These are phyloP conservation scores for Pitta sordida DNA, from an alignment of 2,113 vertebrate species.

Conservation along the genomic window DNA sequence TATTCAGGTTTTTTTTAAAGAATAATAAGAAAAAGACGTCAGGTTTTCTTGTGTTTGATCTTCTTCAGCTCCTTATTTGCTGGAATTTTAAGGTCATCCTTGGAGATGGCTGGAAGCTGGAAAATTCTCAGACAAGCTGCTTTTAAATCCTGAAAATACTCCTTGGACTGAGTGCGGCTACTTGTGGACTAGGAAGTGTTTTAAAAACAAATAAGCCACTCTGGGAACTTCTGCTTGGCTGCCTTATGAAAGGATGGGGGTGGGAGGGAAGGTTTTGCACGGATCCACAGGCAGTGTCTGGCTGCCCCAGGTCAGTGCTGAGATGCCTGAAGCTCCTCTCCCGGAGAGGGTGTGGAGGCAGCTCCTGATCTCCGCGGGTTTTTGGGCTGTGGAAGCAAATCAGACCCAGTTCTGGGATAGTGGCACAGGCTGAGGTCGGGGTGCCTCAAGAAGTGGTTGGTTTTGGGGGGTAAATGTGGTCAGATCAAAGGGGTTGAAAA, in stretches of 20 bases:
- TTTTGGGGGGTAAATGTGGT: background rate
- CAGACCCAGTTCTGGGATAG: background rate
- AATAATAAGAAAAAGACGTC: background rate
- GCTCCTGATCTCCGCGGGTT: background rate
- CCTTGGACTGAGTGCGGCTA: fast-evolving
- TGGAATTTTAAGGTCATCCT: background rate
- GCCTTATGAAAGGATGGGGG: background rate
- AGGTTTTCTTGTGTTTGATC: background rate
- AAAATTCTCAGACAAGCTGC: background rate
- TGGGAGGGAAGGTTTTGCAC: background rate
- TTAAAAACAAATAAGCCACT: background rate
- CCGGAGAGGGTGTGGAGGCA: background rate
- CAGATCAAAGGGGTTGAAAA: background rate
- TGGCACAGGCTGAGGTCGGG: background rate
- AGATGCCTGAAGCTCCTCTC: background rate
- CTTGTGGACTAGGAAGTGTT: background rate
- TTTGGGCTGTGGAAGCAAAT: background rate
- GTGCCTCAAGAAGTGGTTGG: background rate
- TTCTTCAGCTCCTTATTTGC: background rate
- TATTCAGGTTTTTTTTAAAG: background rate
- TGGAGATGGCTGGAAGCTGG: background rate
- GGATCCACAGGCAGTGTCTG: background rate
- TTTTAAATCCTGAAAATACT: background rate
- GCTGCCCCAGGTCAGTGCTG: background rate
- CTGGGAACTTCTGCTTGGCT: background rate